phyloP scores from a whole-genome alignment of 2,797 vertebrate species.

The Dicrostonyx torquatus region DNA sequence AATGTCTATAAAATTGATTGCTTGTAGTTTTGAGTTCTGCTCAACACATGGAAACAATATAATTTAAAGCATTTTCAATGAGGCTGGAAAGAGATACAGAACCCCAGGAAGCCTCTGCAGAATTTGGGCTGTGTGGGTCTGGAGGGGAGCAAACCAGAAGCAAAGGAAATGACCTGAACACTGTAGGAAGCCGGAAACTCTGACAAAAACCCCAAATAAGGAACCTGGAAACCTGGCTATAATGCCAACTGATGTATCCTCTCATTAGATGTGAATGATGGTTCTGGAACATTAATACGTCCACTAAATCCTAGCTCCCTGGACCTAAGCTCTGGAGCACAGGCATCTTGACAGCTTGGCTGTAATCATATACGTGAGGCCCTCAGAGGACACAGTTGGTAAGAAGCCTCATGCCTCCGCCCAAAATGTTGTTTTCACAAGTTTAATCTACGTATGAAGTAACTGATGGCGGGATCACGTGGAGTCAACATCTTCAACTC shows the following conservation, averaged over 20 bases:
- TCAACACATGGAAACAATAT: constrained; percentile 86
- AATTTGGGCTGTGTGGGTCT: constrained; percentile 22
- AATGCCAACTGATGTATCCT: constrained; percentile 64
- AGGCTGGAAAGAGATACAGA: constrained; percentile 73
- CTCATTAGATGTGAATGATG: constrained; percentile 62
- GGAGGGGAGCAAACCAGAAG: constrained; percentile 56
- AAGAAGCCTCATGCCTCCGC: constrained; percentile 82
- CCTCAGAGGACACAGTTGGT: constrained; percentile 69
- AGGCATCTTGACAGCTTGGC: constrained; percentile 52
- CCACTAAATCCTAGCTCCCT: constrained; percentile 79
- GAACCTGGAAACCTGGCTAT: constrained; percentile 64
- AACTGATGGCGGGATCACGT: constrained; percentile 88
- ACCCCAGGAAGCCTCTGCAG: constrained; percentile 69
- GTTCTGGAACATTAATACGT: constrained; percentile 74
- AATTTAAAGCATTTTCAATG: constrained; percentile 83
- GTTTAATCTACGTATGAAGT: constrained; percentile 88
- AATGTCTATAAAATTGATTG: constrained; percentile 86
- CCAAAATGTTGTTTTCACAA: constrained; percentile 86
- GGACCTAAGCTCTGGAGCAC: constrained; percentile 47
- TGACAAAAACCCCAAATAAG: constrained; percentile 56
- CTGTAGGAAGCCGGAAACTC: constrained; percentile 23
- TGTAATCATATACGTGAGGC: background rate
- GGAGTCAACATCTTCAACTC: constrained; percentile 90
- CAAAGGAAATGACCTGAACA: constrained; percentile 49
- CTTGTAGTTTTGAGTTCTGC: constrained; percentile 85